Evolutionary conservation across 2,113 vertebrate species (phyloP).

Genomic region (Mionectes macconnelli): DNA sequence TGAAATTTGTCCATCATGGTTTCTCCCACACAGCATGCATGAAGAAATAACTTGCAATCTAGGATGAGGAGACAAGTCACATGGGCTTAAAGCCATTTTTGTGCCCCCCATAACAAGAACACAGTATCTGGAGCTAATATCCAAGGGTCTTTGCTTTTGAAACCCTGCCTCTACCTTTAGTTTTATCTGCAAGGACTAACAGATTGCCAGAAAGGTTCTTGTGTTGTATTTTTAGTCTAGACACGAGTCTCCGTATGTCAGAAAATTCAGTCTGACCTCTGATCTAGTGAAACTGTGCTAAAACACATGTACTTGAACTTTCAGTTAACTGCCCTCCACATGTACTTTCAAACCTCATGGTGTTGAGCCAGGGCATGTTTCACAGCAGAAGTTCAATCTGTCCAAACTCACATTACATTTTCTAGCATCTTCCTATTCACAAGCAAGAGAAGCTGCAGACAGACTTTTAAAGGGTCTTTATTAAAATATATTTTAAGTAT

Average conservation of each 20-base stretch:
- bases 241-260: neutral
- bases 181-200: neutral
- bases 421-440: neutral
- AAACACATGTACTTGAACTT: neutral
- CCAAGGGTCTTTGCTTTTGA: neutral
- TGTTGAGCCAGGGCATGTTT: neutral
- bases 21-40: neutral
- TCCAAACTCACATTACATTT: neutral
- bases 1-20: neutral
- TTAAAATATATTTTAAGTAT: neutral
- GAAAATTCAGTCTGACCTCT: constrained; percentile 22
- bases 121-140: neutral
- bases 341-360: neutral
- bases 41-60: neutral
- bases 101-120: neutral
- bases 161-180: neutral
- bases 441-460: neutral
- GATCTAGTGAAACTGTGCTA: neutral
- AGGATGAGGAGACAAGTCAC: neutral
- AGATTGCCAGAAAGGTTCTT: neutral
- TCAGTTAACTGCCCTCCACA: neutral
- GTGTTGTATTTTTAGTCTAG: neutral
- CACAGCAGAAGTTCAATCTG: neutral
- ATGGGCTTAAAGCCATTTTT: neutral
- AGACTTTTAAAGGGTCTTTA: neutral